Percentiles rank a stretch among this genome's conserved stretches.
These are phyloP conservation scores for Anoplius nigerrimus DNA, from an alignment of 2,888 invertebrate species.

Conservation along the genomic window DNA sequence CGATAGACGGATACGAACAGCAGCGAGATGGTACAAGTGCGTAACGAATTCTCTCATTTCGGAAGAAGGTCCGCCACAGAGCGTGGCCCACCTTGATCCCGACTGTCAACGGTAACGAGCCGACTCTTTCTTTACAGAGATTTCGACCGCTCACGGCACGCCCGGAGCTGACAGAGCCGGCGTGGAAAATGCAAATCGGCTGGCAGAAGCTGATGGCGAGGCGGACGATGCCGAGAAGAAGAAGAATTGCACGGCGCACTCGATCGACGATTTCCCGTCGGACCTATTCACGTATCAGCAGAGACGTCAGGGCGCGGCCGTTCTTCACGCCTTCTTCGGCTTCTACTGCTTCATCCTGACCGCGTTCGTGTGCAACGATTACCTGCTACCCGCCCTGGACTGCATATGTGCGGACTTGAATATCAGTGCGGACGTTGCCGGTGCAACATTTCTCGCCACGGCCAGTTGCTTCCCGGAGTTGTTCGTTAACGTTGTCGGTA, in stretches of 20 bases:
- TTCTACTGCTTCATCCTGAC: constrained; percentile 90
- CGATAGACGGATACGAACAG: constrained; percentile 1
- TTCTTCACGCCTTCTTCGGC: constrained; percentile 85
- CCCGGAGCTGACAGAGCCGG: too few relatives aligned
- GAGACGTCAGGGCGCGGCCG: constrained; percentile 85
- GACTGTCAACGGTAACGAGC: not conserved
- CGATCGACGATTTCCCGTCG: constrained; percentile 78
- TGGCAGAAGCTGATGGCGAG: too few relatives aligned
- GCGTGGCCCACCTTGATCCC: not conserved
- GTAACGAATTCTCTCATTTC: too few relatives aligned
- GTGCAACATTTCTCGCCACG: constrained; percentile 97
- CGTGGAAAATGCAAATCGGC: not conserved
- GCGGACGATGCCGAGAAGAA: not conserved
- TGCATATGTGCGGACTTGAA: constrained; percentile 88
- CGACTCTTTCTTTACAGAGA: too few relatives aligned
- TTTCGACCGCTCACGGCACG: too few relatives aligned
- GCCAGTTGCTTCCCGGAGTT: constrained; percentile 97
- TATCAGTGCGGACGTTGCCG: constrained; percentile 92
- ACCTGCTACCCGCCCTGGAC: constrained; percentile 93
- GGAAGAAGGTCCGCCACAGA: too few relatives aligned
- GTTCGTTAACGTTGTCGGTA: constrained; percentile 93
- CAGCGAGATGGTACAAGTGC: constrained; percentile 4
- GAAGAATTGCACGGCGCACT: constrained; percentile 63
- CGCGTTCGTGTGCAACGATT: constrained; percentile 93
- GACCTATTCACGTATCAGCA: constrained; percentile 80